Base-by-base conservation (phyloP, 2,113 vertebrate genomes). In the Xiphophorus couchianus region DNA sequence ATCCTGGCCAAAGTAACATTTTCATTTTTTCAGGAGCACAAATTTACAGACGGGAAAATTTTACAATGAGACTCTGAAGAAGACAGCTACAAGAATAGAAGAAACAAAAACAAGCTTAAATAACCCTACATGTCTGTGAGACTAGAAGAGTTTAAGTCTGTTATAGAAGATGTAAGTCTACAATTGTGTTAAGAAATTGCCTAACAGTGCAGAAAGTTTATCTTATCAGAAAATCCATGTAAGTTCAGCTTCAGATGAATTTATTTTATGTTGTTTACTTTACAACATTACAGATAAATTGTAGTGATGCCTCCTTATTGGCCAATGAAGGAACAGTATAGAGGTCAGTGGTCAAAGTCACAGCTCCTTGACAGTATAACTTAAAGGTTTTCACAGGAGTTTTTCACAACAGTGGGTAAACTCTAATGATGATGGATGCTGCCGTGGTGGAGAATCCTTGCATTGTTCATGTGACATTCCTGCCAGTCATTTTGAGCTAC, bases 401-500 rank as follows among this genome's bases (percentile, higher is more conserved):
- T 73, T 51, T 74, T 77, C 73, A 61, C 75, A 29, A 30, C 37
- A 70, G 80, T 77, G 60, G 77, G 31, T 29, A 27, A 85, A 60
- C 29, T 88, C 77, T 90, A 90, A 92, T 86, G 91, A 92, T 92
- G 91, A 92, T 81, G 87, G 90, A 92, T 31, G 81, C 85, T 15
- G 80, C 81, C 65, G 86, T 77, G 1, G 69, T 60, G 66, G 78
- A 88, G 88, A 91, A 80, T 85, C 61, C 39, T 64, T 2, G 66
- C 79, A 90, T 92, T 92, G 91, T 92, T 86, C 80, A 83, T 76
- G 82, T 91, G 91, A 91, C 91, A 91, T 91, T 91, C 87, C 89
- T 73, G 86, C 84, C 87, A 81, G 87, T 89, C 88, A 89, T 82
- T 78, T 72, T 80, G 84, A 70, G 70, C 71, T 73, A 69, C 79